These are phyloP conservation scores for Tachina grossa DNA, from an alignment of 2,888 invertebrate genomes.

Conservation along the genomic window DNA sequence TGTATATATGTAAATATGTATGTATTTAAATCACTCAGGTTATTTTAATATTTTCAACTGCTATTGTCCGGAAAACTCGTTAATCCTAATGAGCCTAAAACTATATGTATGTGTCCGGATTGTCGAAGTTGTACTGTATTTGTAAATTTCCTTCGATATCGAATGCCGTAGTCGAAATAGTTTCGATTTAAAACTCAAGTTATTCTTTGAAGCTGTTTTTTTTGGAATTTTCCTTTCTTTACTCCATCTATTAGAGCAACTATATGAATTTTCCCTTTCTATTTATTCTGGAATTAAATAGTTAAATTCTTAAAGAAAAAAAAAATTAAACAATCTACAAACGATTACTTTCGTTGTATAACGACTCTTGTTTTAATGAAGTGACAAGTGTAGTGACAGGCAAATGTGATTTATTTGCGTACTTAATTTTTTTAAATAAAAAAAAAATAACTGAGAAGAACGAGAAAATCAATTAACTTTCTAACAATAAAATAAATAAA, in stretches of 20 bases:
- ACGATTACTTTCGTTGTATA: conserved; percentile 1
- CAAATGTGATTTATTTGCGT: conserved; percentile 70
- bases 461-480: conserved; percentile 69
- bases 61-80: no score
- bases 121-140: no score
- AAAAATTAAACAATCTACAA: conserved; percentile 2
- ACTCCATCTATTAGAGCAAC: background rate
- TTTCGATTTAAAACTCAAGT: background rate
- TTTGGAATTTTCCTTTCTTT: background rate
- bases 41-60: no score
- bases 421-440: conserved; percentile 59
- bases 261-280: background rate
- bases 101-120: no score
- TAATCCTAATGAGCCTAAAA: no score
- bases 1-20: no score
- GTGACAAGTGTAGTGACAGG: conserved; percentile 49
- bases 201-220: background rate
- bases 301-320: background rate
- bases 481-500: conserved; percentile 61
- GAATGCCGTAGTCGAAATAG: no score
- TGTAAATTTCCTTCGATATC: no score
- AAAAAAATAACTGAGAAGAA: conserved; percentile 50
- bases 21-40: no score
- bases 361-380: conserved; percentile 36
- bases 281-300: background rate